Evolutionary conservation across 2,888 invertebrate species (phyloP).

Genomic region (Pegoplata infirma): DNA sequence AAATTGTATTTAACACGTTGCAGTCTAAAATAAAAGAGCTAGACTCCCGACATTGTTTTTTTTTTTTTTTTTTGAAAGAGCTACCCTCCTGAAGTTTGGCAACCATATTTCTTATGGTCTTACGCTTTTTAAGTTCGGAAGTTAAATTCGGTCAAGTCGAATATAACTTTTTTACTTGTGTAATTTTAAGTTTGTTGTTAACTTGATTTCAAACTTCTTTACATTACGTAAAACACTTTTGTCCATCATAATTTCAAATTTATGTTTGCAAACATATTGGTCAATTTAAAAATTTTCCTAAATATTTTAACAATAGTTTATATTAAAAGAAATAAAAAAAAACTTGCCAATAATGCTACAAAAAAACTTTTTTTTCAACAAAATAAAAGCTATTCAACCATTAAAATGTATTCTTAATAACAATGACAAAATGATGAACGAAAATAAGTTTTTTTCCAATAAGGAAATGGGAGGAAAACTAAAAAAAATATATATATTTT

Average conservation of each 20-base stretch:
- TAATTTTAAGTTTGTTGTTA: too few relatives aligned
- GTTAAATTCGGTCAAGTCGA: too few relatives aligned
- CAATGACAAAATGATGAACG: slow-evolving; percentile 26
- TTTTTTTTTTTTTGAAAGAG: too few relatives aligned
- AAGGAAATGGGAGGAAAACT: slow-evolving; percentile 9
- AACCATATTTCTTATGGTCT: too few relatives aligned
- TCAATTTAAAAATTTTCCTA: not conserved
- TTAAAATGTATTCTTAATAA: slow-evolving; percentile 23
- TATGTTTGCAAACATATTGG: not conserved
- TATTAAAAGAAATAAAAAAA: not conserved
- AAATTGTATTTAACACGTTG: too few relatives aligned
- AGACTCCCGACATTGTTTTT: too few relatives aligned
- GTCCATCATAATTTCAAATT: not conserved
- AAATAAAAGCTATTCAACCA: slow-evolving; percentile 27
- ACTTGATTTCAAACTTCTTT: too few relatives aligned
- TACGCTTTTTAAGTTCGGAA: too few relatives aligned
- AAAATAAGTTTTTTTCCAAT: slow-evolving; percentile 6
- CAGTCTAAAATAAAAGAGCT: too few relatives aligned
- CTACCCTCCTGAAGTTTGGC: too few relatives aligned
- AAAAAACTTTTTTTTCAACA: not conserved
- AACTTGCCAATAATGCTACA: slow-evolving; percentile 1
- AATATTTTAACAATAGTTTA: not conserved
- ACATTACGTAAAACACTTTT: not conserved
- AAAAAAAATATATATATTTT: slow-evolving; percentile 17
- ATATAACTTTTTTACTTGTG: too few relatives aligned